phyloP scores from a whole-genome alignment of 2,888 invertebrate species.

The Chydorus sphaericus region DNA sequence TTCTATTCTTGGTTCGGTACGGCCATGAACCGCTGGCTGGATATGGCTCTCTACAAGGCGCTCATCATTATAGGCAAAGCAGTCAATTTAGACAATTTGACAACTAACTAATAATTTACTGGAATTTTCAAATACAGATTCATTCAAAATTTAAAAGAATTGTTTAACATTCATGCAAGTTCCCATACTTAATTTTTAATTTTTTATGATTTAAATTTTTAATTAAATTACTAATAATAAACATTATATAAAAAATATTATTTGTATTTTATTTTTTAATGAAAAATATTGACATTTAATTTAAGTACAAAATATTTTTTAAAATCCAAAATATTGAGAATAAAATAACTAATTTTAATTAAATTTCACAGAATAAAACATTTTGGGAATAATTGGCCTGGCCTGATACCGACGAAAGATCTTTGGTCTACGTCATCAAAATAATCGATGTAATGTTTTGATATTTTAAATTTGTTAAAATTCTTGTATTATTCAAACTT shows the following conservation, averaged over 20 bases:
- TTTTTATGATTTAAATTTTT: background rate
- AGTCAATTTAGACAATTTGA: constrained; percentile 67
- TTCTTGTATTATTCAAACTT: background rate
- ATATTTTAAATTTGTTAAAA: background rate
- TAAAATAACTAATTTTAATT: too few species aligned
- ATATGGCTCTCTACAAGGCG: constrained; percentile 80
- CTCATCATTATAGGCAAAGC: constrained; percentile 75
- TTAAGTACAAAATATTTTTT: too few species aligned
- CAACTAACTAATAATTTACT: too few species aligned
- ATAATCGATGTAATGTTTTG: constrained; percentile 69
- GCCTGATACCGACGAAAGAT: constrained; percentile 84
- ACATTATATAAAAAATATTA: too few species aligned
- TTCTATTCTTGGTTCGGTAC: constrained; percentile 83
- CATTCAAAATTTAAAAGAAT: constrained; percentile 68
- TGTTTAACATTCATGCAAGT: constrained; percentile 85
- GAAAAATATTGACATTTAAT: too few species aligned
- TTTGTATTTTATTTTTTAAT: too few species aligned
- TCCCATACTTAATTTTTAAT: too few species aligned
- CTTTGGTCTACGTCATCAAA: constrained; percentile 81
- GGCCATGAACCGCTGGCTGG: constrained; percentile 86
- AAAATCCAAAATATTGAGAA: too few species aligned
- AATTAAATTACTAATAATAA: too few species aligned
- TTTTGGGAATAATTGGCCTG: constrained; percentile 94
- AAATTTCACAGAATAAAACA: constrained; percentile 88
- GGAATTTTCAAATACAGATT: too few species aligned